Conservation (phyloP, 2,797 vertebrate genomes). For the Gobionotothen gibberifrons region DNA sequence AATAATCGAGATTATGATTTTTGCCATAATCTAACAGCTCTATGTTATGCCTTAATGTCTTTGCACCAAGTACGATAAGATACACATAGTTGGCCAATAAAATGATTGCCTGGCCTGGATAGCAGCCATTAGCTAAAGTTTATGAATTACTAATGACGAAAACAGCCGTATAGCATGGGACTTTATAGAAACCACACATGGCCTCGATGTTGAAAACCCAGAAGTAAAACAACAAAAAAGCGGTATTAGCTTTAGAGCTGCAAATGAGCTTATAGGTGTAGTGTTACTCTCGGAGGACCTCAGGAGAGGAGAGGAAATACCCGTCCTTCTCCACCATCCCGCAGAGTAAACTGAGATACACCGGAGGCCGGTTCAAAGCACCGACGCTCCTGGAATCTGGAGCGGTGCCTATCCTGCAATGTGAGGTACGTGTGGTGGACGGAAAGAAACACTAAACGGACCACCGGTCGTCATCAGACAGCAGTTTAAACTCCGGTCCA, state of each 20-base stretch:
- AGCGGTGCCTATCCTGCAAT: slow-evolving; percentile 52
- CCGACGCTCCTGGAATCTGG: slow-evolving; percentile 59
- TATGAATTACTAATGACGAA: slow-evolving; percentile 55
- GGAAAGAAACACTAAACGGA: neutral
- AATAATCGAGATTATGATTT: no score
- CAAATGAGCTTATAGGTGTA: slow-evolving; percentile 78
- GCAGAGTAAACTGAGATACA: slow-evolving; percentile 76
- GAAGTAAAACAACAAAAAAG: slow-evolving; percentile 53
- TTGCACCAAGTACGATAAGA: slow-evolving; percentile 28
- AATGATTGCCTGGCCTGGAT: slow-evolving; percentile 33
- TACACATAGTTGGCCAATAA: slow-evolving; percentile 21
- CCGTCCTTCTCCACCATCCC: slow-evolving; percentile 51
- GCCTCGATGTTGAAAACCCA: slow-evolving; percentile 41
- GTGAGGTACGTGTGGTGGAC: slow-evolving; percentile 34
- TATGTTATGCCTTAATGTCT: neutral
- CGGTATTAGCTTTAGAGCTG: slow-evolving; percentile 66
- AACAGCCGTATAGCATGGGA: slow-evolving; percentile 46
- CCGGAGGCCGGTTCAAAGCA: slow-evolving; percentile 70
- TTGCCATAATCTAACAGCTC: no score
- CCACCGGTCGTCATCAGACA: slow-evolving; percentile 44
- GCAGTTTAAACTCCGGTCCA: slow-evolving; percentile 48
- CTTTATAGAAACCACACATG: slow-evolving; percentile 26
- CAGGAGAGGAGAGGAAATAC: slow-evolving; percentile 72
- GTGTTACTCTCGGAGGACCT: slow-evolving; percentile 65
- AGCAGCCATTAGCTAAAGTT: slow-evolving; percentile 40